Percentiles rank a stretch among this genome's conserved stretches.
Conservation (phyloP, 2,797 vertebrate genomes). For the Chaenodraco wilsoni region DNA sequence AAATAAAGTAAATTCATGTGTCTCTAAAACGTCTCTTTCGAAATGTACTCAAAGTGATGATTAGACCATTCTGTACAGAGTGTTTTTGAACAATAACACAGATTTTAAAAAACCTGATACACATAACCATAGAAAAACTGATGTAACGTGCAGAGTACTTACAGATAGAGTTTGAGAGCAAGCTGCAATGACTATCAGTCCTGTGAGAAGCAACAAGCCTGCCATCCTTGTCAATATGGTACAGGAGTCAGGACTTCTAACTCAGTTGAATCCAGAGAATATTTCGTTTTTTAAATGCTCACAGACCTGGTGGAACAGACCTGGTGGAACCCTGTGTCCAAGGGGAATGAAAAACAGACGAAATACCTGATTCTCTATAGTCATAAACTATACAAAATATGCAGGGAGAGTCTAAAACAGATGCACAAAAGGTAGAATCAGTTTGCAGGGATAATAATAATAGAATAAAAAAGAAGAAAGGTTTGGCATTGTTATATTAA, state of each 20-base stretch:
- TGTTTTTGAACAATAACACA: neutral
- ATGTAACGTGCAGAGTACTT: slow-evolving; percentile 28
- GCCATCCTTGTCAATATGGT: slow-evolving; percentile 26
- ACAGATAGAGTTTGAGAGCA: slow-evolving; percentile 42
- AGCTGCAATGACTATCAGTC: slow-evolving; percentile 43
- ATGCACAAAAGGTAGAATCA: slow-evolving; percentile 16
- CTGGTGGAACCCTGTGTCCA: slow-evolving; percentile 20
- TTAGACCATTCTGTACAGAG: neutral
- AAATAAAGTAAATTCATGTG: neutral
- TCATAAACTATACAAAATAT: slow-evolving; percentile 59
- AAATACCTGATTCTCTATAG: slow-evolving; percentile 70
- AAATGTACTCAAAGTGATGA: neutral
- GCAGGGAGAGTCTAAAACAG: slow-evolving; percentile 54
- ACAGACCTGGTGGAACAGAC: slow-evolving; percentile 29
- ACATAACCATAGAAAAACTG: neutral
- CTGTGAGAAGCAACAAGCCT: slow-evolving; percentile 32
- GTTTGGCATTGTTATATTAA: neutral
- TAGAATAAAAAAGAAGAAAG: neutral
- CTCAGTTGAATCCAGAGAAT: neutral
- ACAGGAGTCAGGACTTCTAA: neutral
- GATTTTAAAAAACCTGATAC: neutral
- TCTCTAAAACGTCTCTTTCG: neutral
- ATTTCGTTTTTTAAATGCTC: neutral
- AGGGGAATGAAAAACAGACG: slow-evolving; percentile 13
- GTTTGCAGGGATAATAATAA: neutral